Percentiles rank a stretch among this genome's conserved stretches.
phyloP scores from a whole-genome alignment of 2,888 invertebrate species.

The Ornithoptera priamus region DNA sequence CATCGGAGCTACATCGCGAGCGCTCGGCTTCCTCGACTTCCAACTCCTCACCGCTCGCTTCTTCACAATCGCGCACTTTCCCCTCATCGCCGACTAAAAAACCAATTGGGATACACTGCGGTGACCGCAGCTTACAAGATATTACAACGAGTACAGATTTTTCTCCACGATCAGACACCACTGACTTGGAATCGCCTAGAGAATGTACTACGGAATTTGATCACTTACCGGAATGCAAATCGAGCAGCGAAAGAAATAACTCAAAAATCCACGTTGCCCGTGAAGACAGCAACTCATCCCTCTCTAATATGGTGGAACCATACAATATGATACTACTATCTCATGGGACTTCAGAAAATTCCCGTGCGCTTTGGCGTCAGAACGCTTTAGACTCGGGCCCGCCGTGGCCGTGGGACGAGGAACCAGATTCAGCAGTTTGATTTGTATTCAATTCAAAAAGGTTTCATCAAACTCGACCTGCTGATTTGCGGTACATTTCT shows the following conservation, averaged over 20 bases:
- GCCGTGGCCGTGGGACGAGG: constrained; percentile 75
- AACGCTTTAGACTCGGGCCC: constrained; percentile 71
- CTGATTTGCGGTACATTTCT: constrained; percentile 28
- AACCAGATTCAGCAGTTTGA: constrained; percentile 75
- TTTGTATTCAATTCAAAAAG: constrained; percentile 13
- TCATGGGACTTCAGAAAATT: constrained; percentile 55
- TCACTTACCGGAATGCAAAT: constrained; percentile 55
- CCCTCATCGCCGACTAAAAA: constrained; percentile 33
- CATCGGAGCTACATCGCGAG: constrained; percentile 25
- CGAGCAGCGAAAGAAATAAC: constrained; percentile 33
- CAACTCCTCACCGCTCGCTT: constrained; percentile 38
- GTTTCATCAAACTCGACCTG: background rate
- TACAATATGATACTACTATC: constrained; percentile 70
- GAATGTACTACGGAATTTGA: constrained; percentile 51
- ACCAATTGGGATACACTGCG: constrained; percentile 46
- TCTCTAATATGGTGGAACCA: constrained; percentile 67
- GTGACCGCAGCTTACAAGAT: constrained; percentile 43
- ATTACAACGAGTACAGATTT: constrained; percentile 50
- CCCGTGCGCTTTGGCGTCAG: constrained; percentile 71
- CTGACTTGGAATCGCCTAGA: constrained; percentile 64
- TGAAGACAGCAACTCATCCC: constrained; percentile 53
- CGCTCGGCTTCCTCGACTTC: constrained; percentile 29
- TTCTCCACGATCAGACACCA: constrained; percentile 69
- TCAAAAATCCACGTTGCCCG: constrained; percentile 36
- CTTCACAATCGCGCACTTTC: constrained; percentile 32